Evolutionary conservation across 2,113 vertebrate species (phyloP).

Genomic region (Rissa tridactyla): DNA sequence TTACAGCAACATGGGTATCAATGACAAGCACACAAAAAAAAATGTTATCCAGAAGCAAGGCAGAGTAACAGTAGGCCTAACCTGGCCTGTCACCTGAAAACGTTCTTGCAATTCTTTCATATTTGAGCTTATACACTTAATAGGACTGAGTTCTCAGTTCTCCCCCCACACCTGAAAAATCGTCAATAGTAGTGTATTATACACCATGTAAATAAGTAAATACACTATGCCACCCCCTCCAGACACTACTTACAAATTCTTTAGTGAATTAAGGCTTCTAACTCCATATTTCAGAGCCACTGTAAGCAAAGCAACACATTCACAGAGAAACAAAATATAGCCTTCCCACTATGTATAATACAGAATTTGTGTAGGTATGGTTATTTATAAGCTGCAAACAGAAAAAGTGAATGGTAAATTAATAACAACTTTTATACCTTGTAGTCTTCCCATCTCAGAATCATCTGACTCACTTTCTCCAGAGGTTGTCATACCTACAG

Average conservation of each 20-base stretch:
- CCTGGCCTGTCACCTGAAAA: not conserved
- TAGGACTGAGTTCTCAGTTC: not conserved
- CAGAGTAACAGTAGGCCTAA: not conserved
- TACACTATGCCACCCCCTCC: not conserved
- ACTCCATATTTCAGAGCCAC: not conserved
- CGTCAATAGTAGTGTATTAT: not conserved
- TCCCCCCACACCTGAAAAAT: not conserved
- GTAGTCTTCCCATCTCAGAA: constrained; percentile 98
- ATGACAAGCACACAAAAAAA: not conserved
- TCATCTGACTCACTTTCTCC: constrained; percentile 99
- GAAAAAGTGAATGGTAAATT: not conserved
- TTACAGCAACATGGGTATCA: not conserved
- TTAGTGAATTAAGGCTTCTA: not conserved
- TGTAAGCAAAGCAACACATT: not conserved
- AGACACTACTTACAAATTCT: not conserved
- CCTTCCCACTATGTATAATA: not conserved
- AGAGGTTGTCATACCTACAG: constrained; percentile 98
- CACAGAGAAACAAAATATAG: not conserved
- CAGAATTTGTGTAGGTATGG: not conserved
- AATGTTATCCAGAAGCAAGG: not conserved
- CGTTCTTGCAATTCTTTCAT: not conserved
- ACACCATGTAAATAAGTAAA: not conserved
- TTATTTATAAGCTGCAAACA: not conserved
- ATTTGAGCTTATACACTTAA: not conserved
- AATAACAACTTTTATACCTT: constrained; percentile 80